Conservation (phyloP, 1,140 invertebrate species). For the Heliconius himera region DNA sequence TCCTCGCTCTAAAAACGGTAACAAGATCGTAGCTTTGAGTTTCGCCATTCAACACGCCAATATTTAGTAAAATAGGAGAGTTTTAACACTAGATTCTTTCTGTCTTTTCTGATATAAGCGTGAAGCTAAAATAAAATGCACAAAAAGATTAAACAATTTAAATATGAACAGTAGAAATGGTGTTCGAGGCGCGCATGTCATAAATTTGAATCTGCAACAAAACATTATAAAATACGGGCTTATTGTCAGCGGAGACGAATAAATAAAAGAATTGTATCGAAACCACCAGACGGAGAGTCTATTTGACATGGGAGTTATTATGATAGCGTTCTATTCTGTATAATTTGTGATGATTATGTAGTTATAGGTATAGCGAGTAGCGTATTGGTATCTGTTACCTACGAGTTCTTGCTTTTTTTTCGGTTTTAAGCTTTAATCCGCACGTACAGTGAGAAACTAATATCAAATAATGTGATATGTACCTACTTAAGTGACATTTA, state of each 20-base stretch:
- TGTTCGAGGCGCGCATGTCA: slow-evolving; percentile 62
- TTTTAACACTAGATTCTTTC: too few relatives aligned
- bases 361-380: background rate
- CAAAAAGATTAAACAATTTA: slow-evolving; percentile 1
- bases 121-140: background rate
- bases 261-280: slow-evolving; percentile 63
- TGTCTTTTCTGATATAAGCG: too few relatives aligned
- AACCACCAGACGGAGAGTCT: slow-evolving; percentile 42
- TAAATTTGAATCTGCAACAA: slow-evolving; percentile 75
- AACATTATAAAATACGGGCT: slow-evolving; percentile 69
- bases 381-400: background rate
- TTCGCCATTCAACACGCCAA: too few relatives aligned
- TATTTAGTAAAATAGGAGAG: too few relatives aligned
- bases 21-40: too few relatives aligned
- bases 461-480: too few relatives aligned
- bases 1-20: too few relatives aligned
- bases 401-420: background rate
- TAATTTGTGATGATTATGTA: background rate
- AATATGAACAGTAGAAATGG: slow-evolving; percentile 37
- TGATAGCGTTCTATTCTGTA: background rate
- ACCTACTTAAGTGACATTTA: too few relatives aligned
- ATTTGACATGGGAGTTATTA: slow-evolving; percentile 14
- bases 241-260: slow-evolving; percentile 62
- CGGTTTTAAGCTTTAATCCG: background rate
- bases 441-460: too few relatives aligned